These are phyloP conservation scores for Vombatus ursinus DNA, from an alignment of 2,113 vertebrate genomes.

Conservation along the genomic window DNA sequence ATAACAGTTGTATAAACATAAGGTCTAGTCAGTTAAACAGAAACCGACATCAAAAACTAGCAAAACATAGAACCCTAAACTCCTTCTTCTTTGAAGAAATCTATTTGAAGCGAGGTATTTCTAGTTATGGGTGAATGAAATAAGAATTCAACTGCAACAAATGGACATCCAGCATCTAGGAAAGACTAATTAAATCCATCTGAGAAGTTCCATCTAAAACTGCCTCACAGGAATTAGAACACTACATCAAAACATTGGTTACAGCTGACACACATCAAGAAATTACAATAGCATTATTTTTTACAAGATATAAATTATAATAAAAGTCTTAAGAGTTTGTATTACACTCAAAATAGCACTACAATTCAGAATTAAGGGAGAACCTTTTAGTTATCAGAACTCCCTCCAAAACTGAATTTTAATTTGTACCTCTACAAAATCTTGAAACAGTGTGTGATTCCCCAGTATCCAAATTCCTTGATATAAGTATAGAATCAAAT, in stretches of 20 bases:
- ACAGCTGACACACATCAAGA: conserved; percentile 81
- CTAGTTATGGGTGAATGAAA: conserved; percentile 92
- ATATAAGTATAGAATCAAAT: conserved; percentile 3
- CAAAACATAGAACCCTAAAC: conserved; percentile 91
- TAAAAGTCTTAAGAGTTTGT: conserved; percentile 74
- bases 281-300: conserved; percentile 79
- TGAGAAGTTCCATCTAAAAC: conserved; percentile 87
- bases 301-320: conserved; percentile 80
- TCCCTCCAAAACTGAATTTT: neutral
- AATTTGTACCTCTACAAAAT: conserved; percentile 27
- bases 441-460: conserved; percentile 29
- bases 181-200: conserved; percentile 94
- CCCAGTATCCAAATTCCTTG: conserved; percentile 28
- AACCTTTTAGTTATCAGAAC: conserved; percentile 55
- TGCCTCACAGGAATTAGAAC: conserved; percentile 84
- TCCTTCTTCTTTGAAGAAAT: conserved; percentile 87
- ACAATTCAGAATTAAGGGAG: conserved; percentile 66
- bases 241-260: conserved; percentile 89
- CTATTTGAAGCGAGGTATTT: conserved; percentile 92
- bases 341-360: conserved; percentile 69
- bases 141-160: conserved; percentile 91
- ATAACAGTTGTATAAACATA: conserved; percentile 95
- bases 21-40: conserved; percentile 90
- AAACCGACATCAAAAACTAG: conserved; percentile 93
- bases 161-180: conserved; percentile 87